These are phyloP conservation scores for Daktulosphaira vitifoliae DNA, from an alignment of 1,140 invertebrate species.

Conservation along the genomic window DNA sequence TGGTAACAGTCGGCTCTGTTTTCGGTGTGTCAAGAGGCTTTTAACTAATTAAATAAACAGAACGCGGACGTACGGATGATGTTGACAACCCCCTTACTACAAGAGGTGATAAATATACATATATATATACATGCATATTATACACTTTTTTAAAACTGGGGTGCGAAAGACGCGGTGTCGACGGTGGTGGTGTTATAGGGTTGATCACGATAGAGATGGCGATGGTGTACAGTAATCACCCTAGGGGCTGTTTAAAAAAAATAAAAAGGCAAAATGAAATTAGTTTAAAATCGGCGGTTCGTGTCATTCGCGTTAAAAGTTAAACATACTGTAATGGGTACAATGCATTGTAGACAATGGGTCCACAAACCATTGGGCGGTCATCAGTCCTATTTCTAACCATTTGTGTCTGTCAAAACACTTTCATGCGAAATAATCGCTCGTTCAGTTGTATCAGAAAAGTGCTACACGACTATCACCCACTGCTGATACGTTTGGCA, in stretches of 20 bases:
- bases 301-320: slow-evolving; percentile 31
- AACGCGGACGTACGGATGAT: neutral
- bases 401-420: slow-evolving; percentile 21
- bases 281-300: slow-evolving; percentile 30
- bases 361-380: neutral
- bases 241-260: slow-evolving; percentile 3
- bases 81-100: slow-evolving; percentile 7
- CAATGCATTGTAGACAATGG: neutral
- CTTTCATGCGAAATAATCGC: slow-evolving; percentile 21
- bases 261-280: slow-evolving; percentile 10
- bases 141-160: slow-evolving; percentile 11
- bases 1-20: neutral
- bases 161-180: slow-evolving; percentile 8
- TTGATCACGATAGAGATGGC: neutral
- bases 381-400: neutral
- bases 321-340: too few species aligned
- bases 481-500: neutral
- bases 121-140: neutral
- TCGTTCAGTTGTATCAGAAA: too few species aligned
- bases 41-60: slow-evolving; percentile 32
- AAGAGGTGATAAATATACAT: neutral
- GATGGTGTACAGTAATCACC: slow-evolving; percentile 4
- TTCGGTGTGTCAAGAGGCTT: slow-evolving; percentile 21
- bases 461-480: neutral
- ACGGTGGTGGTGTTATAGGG: neutral